Conservation (phyloP, 1,140 invertebrate genomes). For the Scaptomyza graminum region DNA sequence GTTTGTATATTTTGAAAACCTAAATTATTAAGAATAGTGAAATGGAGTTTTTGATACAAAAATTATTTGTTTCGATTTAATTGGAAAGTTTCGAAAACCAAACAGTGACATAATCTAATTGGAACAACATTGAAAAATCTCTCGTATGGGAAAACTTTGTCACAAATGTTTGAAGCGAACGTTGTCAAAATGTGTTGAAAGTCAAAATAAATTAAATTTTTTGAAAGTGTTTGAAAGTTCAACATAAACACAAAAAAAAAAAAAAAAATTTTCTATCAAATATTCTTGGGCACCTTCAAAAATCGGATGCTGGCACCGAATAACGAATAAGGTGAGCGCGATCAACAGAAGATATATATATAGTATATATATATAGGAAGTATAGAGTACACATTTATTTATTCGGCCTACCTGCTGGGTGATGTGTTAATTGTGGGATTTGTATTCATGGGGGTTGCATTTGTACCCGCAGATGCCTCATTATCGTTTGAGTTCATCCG, state of each 20-base stretch:
- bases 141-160: not conserved
- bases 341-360: not conserved
- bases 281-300: not conserved
- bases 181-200: conserved; percentile 30
- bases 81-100: no score
- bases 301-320: no score
- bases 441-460: not conserved
- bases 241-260: not conserved
- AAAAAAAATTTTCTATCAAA: not conserved
- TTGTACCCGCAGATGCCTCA: not conserved
- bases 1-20: no score
- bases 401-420: conserved; percentile 16
- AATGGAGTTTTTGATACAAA: no score
- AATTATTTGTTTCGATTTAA: no score
- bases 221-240: not conserved
- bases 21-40: no score
- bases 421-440: not conserved
- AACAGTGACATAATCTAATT: no score
- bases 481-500: conserved; percentile 3
- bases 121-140: no score
- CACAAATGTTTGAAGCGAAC: conserved; percentile 18
- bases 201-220: not conserved
- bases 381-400: not conserved
- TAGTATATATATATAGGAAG: not conserved
- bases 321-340: no score